Evolutionary conservation across 53 echinoderm and acorn worm genomes (phyloP), one percentile per base, ranked within the genome.

Genomic region (Astropecten irregularis): DNA sequence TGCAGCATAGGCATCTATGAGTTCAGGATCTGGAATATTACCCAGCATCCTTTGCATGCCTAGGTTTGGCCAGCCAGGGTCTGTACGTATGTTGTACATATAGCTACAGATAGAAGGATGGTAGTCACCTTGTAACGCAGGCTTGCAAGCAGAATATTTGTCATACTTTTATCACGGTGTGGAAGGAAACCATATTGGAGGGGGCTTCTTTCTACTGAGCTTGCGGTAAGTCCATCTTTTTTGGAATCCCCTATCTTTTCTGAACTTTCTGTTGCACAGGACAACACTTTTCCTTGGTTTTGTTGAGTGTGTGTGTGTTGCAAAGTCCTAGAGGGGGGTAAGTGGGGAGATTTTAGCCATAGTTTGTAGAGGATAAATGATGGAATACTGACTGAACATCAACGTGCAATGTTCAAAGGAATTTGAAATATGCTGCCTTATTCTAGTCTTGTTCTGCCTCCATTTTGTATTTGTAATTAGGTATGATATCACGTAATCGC

Each of bases 101-200:
- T 46, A 47, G 60, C 60, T 31, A 47, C 46, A 62, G 79, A 42
- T 40, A 62, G 47, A 39, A 33, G 60, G 61, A 62, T 61, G 61
- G 53, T 79, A 61, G 79, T 40, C 29, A 31, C 35, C 34, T 28
- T 60, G 46, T 79, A 29, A 56, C 49, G 35, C 62, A 62, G 28
- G 79, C 62, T 61, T 46, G 61, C 42, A 42, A 60, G 77, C 40
- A 77, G 62, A 62, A 79, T 79, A 61, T 79, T 48, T 79, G 79
- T 79, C 79, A 79, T 79, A 79, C 79, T 79, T 79, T 79, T 79
- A 60, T 47, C 62, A 61, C 79, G 60, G 61, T 79, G 61, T 48
- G 79, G 61, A 79, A 60, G 79, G 79, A 42, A 79, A 79, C 47
- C 79, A 79, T 61, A 79, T 62, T 79, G 79, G 49, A 79, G 30